Evolutionary conservation across 2,797 vertebrate genomes (phyloP).

Genomic region (Pseudochirops cupreus): DNA sequence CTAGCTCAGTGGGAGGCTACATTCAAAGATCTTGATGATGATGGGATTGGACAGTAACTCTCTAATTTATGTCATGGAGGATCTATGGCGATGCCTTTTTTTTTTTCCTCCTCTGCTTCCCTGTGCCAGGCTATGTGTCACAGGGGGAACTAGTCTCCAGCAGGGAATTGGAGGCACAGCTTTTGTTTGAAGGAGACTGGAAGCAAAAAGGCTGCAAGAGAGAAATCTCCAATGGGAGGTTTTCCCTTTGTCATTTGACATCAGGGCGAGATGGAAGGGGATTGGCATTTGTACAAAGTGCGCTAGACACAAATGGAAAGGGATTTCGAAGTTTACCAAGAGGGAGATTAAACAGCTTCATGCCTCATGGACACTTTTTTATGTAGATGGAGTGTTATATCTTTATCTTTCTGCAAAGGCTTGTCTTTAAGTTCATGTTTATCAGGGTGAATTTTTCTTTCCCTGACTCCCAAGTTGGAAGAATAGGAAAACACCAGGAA

Average conservation of each 20-base stretch:
- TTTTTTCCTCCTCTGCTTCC: constrained; percentile 54
- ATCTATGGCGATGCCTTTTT: constrained; percentile 76
- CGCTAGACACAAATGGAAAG: constrained; percentile 42
- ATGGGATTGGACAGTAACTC: constrained; percentile 35
- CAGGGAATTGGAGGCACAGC: constrained; percentile 64
- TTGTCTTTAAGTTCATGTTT: constrained; percentile 57
- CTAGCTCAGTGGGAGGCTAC: constrained; percentile 73
- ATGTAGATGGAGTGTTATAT: constrained; percentile 51
- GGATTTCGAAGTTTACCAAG: constrained; percentile 56
- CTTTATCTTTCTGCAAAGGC: constrained; percentile 64
- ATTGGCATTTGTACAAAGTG: constrained; percentile 54
- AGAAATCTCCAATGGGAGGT: constrained; percentile 61
- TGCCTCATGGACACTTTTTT: not conserved
- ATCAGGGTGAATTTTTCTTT: constrained; percentile 30
- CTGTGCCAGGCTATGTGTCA: constrained; percentile 73
- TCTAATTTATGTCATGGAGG: constrained; percentile 79
- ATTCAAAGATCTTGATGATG: constrained; percentile 67
- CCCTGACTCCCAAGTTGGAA: constrained; percentile 58
- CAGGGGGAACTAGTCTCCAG: constrained; percentile 75
- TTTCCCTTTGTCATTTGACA: constrained; percentile 71
- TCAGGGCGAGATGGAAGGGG: constrained; percentile 45
- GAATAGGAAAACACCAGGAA: constrained; percentile 40
- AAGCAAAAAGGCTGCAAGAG: constrained; percentile 62
- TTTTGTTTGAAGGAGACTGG: constrained; percentile 70
- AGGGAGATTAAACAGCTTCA: constrained; percentile 57